A percentile compares a stretch with the other conserved stretches of the same genome.
These are phyloP conservation scores for Clupea harengus DNA, from an alignment of 2,113 vertebrate genomes.

Conservation along the genomic window DNA sequence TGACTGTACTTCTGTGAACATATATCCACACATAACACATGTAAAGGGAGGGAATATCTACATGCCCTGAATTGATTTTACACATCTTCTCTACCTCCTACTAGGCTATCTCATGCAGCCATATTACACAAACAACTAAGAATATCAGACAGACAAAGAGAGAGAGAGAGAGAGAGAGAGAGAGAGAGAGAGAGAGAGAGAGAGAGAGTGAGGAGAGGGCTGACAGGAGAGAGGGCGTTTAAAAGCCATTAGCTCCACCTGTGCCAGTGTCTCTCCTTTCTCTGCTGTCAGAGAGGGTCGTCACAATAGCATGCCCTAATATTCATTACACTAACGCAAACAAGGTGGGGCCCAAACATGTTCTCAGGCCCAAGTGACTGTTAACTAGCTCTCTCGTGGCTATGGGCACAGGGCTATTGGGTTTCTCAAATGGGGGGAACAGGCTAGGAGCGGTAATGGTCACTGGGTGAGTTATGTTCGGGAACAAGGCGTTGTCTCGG, in stretches of 20 bases:
- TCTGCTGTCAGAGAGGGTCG: slow-evolving; percentile 31
- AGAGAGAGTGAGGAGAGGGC: neutral
- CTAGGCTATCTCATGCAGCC: neutral
- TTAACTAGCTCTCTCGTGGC: slow-evolving; percentile 30
- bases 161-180: slow-evolving; percentile 31
- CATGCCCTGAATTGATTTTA: neutral
- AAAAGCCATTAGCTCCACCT: slow-evolving; percentile 45
- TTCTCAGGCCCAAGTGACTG: slow-evolving; percentile 33
- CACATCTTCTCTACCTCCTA: neutral
- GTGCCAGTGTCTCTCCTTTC: slow-evolving; percentile 41
- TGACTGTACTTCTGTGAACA: neutral
- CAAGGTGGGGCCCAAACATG: slow-evolving; percentile 17
- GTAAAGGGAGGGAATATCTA: neutral
- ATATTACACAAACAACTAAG: neutral
- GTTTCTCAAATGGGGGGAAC: neutral
- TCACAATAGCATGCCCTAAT: slow-evolving; percentile 27
- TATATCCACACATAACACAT: neutral
- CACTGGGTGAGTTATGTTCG: slow-evolving; percentile 47
- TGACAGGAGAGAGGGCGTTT: neutral
- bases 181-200: slow-evolving; percentile 10
- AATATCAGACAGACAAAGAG: neutral
- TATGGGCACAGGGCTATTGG: slow-evolving; percentile 27
- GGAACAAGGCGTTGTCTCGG: slow-evolving; percentile 33
- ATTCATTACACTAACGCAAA: slow-evolving; percentile 43
- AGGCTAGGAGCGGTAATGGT: slow-evolving; percentile 35